Conservation (phyloP, 2,113 vertebrate genomes). For the Cryptomyrus ogoouensis region DNA sequence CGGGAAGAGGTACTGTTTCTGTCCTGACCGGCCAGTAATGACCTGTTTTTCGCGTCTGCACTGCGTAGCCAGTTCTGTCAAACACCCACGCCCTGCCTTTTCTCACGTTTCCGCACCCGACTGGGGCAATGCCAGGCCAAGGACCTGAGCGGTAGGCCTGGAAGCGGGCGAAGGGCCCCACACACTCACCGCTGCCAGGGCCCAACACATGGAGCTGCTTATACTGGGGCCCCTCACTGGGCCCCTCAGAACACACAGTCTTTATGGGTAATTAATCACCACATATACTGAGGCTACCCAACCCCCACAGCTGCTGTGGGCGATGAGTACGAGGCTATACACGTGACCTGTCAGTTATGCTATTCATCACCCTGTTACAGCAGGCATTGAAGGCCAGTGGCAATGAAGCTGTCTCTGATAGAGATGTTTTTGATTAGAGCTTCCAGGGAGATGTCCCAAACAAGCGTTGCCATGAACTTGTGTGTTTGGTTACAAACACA, state of each 20-base stretch:
- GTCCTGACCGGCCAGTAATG: background rate
- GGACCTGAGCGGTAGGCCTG: background rate
- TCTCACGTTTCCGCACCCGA: background rate
- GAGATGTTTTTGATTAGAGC: slow-evolving; percentile 52
- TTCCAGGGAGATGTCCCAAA: slow-evolving; percentile 55
- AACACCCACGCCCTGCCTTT: background rate
- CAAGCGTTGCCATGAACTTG: slow-evolving; percentile 61
- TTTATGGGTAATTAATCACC: slow-evolving; percentile 34
- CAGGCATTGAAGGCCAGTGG: slow-evolving; percentile 29
- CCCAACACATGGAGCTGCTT: slow-evolving; percentile 14
- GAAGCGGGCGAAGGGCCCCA: background rate
- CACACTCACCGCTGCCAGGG: background rate
- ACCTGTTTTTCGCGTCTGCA: background rate
- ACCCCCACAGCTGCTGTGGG: slow-evolving; percentile 7
- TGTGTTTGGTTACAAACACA: slow-evolving; percentile 66
- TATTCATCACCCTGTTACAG: slow-evolving; percentile 36
- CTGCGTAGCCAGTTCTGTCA: background rate
- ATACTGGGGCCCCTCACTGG: slow-evolving; percentile 10
- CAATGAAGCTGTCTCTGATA: slow-evolving; percentile 26
- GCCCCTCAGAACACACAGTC: background rate
- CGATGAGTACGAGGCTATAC: slow-evolving; percentile 17
- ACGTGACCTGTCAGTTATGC: slow-evolving; percentile 13
- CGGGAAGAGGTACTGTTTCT: background rate
- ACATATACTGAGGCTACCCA: slow-evolving; percentile 22
- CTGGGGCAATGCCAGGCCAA: background rate